These are phyloP conservation scores for Marasmarcha lunaedactyla DNA, from an alignment of 2,888 invertebrate species.

Conservation along the genomic window DNA sequence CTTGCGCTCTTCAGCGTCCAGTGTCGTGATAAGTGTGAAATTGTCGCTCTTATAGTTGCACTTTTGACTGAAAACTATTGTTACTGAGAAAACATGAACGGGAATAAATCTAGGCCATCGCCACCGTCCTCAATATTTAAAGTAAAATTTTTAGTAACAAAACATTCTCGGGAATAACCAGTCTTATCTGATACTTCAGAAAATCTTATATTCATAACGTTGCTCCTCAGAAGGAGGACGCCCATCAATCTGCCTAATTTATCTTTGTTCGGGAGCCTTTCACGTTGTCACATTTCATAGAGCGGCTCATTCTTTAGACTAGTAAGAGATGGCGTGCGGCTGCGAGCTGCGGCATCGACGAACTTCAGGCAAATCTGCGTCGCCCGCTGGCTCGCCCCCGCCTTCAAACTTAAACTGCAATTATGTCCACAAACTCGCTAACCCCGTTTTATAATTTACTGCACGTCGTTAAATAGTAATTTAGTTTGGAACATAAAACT, in stretches of 20 bases:
- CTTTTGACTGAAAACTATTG: background rate
- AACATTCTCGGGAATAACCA: too few relatives aligned
- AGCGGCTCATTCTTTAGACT: background rate
- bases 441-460: constrained; percentile 1
- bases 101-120: too few relatives aligned
- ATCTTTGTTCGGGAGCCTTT: background rate
- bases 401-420: constrained; percentile 3
- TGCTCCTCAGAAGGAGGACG: background rate
- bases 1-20: constrained; percentile 40
- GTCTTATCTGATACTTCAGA: background rate
- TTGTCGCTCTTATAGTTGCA: constrained; percentile 21
- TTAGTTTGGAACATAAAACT: background rate
- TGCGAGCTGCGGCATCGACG: constrained; percentile 14
- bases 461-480: background rate
- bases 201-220: constrained; percentile 3
- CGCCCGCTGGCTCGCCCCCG: constrained; percentile 14
- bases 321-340: constrained; percentile 7
- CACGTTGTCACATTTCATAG: background rate
- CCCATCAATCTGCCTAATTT: background rate
- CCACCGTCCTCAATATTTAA: too few relatives aligned
- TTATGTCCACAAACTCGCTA: background rate
- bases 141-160: too few relatives aligned
- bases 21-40: constrained; percentile 32
- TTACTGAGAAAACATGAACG: too few relatives aligned
- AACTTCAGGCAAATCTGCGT: constrained; percentile 15